Base-by-base conservation (phyloP, 2,113 vertebrate species). In the Psilopsiagon aurifrons region DNA sequence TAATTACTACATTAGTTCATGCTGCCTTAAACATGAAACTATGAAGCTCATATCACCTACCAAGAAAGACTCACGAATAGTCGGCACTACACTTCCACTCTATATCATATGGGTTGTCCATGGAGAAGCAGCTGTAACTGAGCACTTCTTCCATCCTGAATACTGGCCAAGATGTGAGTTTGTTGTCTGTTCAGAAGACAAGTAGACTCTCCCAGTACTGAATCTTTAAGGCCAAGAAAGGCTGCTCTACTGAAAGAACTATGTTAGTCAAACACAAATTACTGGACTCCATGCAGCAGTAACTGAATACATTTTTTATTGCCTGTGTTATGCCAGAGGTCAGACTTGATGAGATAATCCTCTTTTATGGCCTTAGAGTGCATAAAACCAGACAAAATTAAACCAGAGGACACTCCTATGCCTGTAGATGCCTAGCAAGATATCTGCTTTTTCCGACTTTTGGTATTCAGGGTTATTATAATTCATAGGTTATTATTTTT, bases 101-200 rank as follows among this genome's bases (percentile, higher is more conserved):
- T 6, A 4, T 73, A 2, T 15, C 0, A 0, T 2, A 3, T 3
- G 11, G 17, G 5, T 1, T 44, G 37, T 31, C 13, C 7, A 0
- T 3, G 5, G 18, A 28, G 41, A 59, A 46, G 35, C 4, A 81
- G 24, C 41, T 62, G 37, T 13, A 33, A n/a, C 4, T 3, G 9
- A 85, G 12, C 2, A 3, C 5, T 63, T 87, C 29, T 83, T 67
- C 46, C 16, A n/a, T 6, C 6, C 17, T 5, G 6, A 17, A 1
- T 10, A 8, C 22, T 64, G 25, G 31, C 41, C n/a, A 67, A 68
- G 14, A 18, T 52, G 29, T 3, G 8, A 75, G 4, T 43, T n/a
- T 75, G 11, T 49, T 70, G 23, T 16, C 29, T 83, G 37, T 52
- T 86, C 24, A 78, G 54, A 49, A 80, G 33, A 67, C 75, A 37